Conservation (phyloP, 1,140 invertebrate species). For the Brachionus rotundiformis region DNA sequence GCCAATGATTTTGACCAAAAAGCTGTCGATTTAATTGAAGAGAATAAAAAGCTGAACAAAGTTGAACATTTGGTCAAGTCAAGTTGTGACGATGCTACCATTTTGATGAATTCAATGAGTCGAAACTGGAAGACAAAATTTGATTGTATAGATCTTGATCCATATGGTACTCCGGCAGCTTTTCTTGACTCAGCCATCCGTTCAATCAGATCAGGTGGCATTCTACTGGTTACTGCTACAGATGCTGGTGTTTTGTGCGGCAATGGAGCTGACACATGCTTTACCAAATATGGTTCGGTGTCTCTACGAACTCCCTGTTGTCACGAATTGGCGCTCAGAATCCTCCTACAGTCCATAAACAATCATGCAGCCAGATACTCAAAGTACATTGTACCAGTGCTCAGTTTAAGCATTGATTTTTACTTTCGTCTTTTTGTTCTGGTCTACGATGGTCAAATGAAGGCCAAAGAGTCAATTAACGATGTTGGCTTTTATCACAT, state of each 20-base stretch:
- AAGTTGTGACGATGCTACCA: constrained; percentile 59
- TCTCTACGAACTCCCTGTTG: constrained; percentile 80
- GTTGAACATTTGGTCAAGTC: constrained; percentile 75
- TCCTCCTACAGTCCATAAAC: constrained; percentile 85
- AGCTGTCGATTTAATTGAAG: constrained; percentile 81
- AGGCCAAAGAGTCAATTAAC: constrained; percentile 80
- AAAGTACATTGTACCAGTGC: constrained; percentile 83
- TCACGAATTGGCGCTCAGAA: constrained; percentile 93
- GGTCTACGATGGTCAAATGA: constrained; percentile 74
- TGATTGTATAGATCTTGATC: constrained; percentile 92
- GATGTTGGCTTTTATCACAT: constrained; percentile 70
- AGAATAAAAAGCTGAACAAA: constrained; percentile 78
- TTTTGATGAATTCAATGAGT: constrained; percentile 58
- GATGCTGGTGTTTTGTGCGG: constrained; percentile 96
- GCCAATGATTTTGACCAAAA: constrained; percentile 89
- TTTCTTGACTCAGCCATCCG: constrained; percentile 72
- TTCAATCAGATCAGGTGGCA: constrained; percentile 59
- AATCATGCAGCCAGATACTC: constrained; percentile 87
- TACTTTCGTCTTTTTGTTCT: constrained; percentile 92
- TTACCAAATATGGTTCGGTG: constrained; percentile 87
- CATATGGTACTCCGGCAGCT: constrained; percentile 88
- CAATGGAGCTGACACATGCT: constrained; percentile 86
- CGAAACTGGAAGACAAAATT: constrained; percentile 57
- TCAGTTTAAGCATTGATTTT: constrained; percentile 92
- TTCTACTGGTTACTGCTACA: constrained; percentile 91